Percentiles rank a stretch among this genome's conserved stretches.
Conservation (phyloP, 2,797 vertebrate species). For the Myotis daubentonii region DNA sequence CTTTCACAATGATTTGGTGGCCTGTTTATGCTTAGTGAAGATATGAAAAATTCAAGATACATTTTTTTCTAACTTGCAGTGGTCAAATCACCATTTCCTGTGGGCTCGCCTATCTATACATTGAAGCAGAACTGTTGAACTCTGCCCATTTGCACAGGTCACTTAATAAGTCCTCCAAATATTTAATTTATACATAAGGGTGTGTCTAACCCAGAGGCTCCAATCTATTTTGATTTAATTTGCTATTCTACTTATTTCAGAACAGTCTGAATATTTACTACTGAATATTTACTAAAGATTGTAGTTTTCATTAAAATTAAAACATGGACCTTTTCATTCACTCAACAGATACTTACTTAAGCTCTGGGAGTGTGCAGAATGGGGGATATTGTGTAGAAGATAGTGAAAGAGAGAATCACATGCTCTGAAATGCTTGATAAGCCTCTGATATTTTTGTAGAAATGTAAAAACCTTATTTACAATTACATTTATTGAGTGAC, state of each 20-base stretch:
- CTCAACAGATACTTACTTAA: slow-evolving; percentile 48
- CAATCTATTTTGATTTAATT: slow-evolving; percentile 2
- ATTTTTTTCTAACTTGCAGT: background rate
- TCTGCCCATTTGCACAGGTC: background rate
- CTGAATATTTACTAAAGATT: background rate
- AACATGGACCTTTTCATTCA: background rate
- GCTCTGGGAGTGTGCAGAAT: background rate
- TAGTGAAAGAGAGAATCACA: background rate
- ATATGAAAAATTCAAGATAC: background rate
- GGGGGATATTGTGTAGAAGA: background rate
- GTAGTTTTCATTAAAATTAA: slow-evolving; percentile 32
- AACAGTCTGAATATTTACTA: slow-evolving; percentile 34
- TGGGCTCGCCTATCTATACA: background rate
- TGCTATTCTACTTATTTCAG: slow-evolving; percentile 31
- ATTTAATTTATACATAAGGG: background rate
- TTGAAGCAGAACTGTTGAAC: background rate
- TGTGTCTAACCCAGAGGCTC: background rate
- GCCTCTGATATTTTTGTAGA: background rate
- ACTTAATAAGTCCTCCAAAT: slow-evolving; percentile 43
- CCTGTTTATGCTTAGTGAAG: background rate
- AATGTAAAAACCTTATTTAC: slow-evolving; percentile 10
- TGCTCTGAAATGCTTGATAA: background rate
- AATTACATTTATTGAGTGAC: background rate
- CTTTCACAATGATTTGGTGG: background rate
- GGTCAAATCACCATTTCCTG: background rate